Evolutionary conservation across 2,113 vertebrate genomes (phyloP), one percentile per base, ranked within the genome.

Genomic region (Delphinus delphis): DNA sequence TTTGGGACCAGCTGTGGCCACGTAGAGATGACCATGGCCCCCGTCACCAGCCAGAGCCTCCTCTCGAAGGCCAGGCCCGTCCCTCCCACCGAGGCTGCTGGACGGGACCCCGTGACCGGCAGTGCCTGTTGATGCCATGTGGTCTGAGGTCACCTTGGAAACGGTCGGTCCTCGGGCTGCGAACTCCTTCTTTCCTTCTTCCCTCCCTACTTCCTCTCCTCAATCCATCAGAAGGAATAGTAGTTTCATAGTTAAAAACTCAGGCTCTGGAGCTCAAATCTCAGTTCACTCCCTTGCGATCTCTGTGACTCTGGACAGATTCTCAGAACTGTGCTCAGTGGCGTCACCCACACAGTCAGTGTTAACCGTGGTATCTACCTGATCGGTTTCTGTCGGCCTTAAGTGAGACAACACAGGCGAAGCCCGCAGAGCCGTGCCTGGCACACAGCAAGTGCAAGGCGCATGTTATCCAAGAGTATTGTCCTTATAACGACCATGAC

Each of bases 401-500:
- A 3, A 4, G 7, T 0, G n/a, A 15, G 38, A 1, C 5, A 8
- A 10, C 2, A 5, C 20, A 60, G n/a, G 17, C 1, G 21, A 31
- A 6, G 73, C 0, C 0, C 9, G 21, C 3, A 2, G 21, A 47
- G 26, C 23, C 0, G 9, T 5, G 17, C 90, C 33, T 6, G 2
- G 33, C 58, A 8, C 0, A 0, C 2, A 11, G 26, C 41, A 12
- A 31, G 36, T 1, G 77, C 4, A 9, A 0, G 6, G 6, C 2
- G 6, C 0, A 0, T 8, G 3, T 20, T 25, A 0, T 20, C 90
- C 4, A 8, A 0, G 3, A 65, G 26, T 5, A 12, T 79, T 20
- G 18, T 38, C 10, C 8, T 21, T 4, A 10, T 0, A 23, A 3
- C 0, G 1, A 3, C 21, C 15, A 0, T 21, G 1, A 3, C 28